Conservation (phyloP, 1,140 invertebrate species). For the Achatina immaculata region DNA sequence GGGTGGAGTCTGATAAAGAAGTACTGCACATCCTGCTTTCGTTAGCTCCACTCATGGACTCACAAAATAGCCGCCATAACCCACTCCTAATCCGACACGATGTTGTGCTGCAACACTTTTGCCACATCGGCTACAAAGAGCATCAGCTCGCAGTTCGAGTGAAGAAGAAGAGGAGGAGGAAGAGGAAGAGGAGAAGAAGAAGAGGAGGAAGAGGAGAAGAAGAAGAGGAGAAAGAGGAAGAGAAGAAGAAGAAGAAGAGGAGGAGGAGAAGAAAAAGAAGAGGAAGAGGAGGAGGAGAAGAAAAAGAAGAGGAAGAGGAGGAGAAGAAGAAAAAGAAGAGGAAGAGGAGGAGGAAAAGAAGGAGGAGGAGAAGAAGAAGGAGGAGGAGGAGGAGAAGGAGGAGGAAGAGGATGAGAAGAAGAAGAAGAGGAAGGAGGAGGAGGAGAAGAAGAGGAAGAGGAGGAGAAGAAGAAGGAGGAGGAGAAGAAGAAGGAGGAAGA, state of each 20-base stretch:
- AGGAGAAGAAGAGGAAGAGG: background rate
- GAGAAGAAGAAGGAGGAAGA: background rate
- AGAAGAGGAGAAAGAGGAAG: background rate
- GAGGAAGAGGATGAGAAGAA: too few relatives aligned
- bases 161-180: background rate
- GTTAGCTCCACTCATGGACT: background rate
- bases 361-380: constrained; percentile 3
- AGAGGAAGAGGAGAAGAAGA: constrained; percentile 1
- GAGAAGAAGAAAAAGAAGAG: background rate
- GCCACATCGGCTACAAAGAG: background rate
- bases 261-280: background rate
- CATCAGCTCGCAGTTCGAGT: background rate
- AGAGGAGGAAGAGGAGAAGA: constrained; percentile 26
- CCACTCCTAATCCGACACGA: too few relatives aligned
- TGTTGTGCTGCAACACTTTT: too few relatives aligned
- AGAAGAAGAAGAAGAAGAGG: background rate
- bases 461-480: background rate
- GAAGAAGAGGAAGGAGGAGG: too few relatives aligned
- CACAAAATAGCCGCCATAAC: background rate
- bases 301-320: background rate
- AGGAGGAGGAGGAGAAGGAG: constrained; percentile 3
- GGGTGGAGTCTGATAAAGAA: too few relatives aligned
- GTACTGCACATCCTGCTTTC: too few relatives aligned
- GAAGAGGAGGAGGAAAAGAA: background rate
- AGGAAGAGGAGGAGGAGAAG: too few relatives aligned